Evolutionary conservation across 2,888 invertebrate genomes (phyloP).

Genomic region (Oligia latruncula): DNA sequence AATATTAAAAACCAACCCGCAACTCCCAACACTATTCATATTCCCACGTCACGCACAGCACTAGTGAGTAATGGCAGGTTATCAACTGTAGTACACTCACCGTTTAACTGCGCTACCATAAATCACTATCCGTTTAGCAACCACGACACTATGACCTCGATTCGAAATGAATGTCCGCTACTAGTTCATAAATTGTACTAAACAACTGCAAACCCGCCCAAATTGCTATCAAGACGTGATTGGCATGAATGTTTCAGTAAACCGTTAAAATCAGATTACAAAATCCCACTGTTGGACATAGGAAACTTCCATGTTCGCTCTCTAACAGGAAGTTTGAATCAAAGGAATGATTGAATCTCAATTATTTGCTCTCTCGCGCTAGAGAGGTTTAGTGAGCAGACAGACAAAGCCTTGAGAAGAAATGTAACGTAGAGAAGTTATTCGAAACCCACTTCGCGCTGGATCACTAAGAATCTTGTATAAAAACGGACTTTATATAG

Average conservation of each 20-base stretch:
- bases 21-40: slow-evolving; percentile 21
- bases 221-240: slow-evolving; percentile 31
- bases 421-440: background rate
- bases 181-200: slow-evolving; percentile 47
- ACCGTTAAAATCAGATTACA: slow-evolving; percentile 5
- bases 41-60: slow-evolving; percentile 11
- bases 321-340: background rate
- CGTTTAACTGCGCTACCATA: slow-evolving; percentile 47
- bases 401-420: background rate
- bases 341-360: slow-evolving; percentile 12
- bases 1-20: background rate
- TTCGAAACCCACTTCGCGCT: background rate
- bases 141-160: slow-evolving; percentile 39
- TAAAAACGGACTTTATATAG: too few relatives aligned
- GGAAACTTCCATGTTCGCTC: background rate
- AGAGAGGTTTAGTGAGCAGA: background rate
- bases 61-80: slow-evolving; percentile 49
- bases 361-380: slow-evolving; percentile 8
- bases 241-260: slow-evolving; percentile 21
- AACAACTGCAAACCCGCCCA: slow-evolving; percentile 19
- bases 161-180: slow-evolving; percentile 41
- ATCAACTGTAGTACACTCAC: slow-evolving; percentile 40
- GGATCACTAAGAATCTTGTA: background rate
- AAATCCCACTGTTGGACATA: background rate
- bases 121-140: slow-evolving; percentile 52